Percentiles rank a stretch among this genome's conserved stretches.
phyloP scores from a whole-genome alignment of 2,797 vertebrate genomes.

The Paratrypauchen microcephalus region DNA sequence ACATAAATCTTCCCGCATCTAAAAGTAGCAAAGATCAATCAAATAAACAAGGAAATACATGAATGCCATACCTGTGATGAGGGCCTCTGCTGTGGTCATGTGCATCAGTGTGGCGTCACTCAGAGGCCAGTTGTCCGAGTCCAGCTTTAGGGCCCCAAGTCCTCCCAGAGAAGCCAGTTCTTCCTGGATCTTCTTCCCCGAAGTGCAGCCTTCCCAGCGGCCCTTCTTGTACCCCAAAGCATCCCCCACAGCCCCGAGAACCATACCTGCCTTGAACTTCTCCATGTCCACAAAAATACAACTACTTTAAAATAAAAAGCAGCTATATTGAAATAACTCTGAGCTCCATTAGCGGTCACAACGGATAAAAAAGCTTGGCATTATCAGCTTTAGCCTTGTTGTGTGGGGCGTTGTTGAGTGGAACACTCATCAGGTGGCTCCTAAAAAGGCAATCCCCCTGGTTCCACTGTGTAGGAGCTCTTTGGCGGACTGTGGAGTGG shows the following conservation, averaged over 20 bases:
- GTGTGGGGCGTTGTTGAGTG: conserved; percentile 48
- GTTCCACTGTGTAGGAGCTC: conserved; percentile 46
- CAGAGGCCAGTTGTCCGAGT: conserved; percentile 88
- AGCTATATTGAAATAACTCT: neutral
- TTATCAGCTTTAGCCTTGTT: conserved; percentile 74
- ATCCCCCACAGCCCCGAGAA: conserved; percentile 88
- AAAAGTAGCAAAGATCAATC: no score
- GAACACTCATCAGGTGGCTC: conserved; percentile 74
- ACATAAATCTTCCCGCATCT: no score
- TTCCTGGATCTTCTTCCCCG: conserved; percentile 84
- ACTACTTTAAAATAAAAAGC: neutral
- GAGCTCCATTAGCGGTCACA: conserved; percentile 24
- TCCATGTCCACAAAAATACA: conserved; percentile 77
- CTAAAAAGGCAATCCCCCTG: conserved; percentile 82
- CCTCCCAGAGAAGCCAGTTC: conserved; percentile 85
- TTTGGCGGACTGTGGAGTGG: conserved; percentile 40
- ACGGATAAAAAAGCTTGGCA: conserved; percentile 35
- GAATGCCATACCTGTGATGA: conserved; percentile 87
- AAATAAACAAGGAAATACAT: neutral
- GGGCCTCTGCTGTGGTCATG: conserved; percentile 90
- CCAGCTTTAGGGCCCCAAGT: conserved; percentile 81
- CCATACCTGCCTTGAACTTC: conserved; percentile 90
- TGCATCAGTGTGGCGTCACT: conserved; percentile 92
- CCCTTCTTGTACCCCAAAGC: conserved; percentile 88
- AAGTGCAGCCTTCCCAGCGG: conserved; percentile 78